Base-by-base conservation (phyloP, 2,888 invertebrate species). In the Sepioteuthis lessoniana region DNA sequence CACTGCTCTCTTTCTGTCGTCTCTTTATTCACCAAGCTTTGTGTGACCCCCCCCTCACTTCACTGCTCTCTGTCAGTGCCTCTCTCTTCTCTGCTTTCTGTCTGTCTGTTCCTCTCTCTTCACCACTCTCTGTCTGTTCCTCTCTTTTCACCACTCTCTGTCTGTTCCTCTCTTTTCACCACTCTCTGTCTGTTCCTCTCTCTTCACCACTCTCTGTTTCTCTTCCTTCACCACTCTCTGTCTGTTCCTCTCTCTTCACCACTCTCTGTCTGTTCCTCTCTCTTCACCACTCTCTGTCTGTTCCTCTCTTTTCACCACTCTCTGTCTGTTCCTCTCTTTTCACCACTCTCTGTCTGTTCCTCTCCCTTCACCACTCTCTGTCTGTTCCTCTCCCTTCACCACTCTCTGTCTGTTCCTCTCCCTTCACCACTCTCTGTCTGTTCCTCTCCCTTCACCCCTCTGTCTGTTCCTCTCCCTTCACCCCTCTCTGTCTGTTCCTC, bases 101-200 rank as follows among this genome's bases (percentile, higher is more conserved):
- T 8, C 21, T 28, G 28, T 31, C 8, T 19, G 8, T n/a, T n/a
- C 13, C 16, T 16, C 1, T 13, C 31, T 10, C 7, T 7, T 60
- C 10, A 0, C 0, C 10, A 4, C 0, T 10, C 13, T 31, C 31
- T 5, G 5, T 3, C 5, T 60, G 28, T 1, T 10, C 3, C 13
- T 13, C 31, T 60, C 31, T 13, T 60, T 2, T 31, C 31, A 8
- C 13, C 31, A 31, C 4, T 2, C 31, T 28, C 31, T 31, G 28
- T 60, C 31, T 60, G 3, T 7, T 13, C 13, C 13, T 31, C 10
- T 31, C 60, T 13, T 31, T 60, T 13, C 0, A 3, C 31, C 31
- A 0, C 31, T 31, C 31, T 31, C 31, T 60, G 2, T 60, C 31
- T 7, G 2, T 31, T 25, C 19, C 19, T 19, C 19, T 7, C 25